Base-by-base conservation (phyloP, 2,113 vertebrate species). In the Charina bottae region DNA sequence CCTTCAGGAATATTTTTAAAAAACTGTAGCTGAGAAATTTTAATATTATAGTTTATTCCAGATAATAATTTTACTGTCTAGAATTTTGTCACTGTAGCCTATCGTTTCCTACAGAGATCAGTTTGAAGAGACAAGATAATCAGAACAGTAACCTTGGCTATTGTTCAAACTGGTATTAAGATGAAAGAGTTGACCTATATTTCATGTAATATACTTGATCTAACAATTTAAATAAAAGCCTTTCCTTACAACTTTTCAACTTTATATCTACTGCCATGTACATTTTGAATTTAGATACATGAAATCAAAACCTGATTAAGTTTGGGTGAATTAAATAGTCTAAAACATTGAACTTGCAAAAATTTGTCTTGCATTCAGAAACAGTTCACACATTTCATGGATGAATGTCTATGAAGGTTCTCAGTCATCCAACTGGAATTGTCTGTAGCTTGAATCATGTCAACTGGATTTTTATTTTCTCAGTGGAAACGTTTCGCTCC, bases 321-420 rank as follows among this genome's bases (percentile, higher is more conserved):
- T 33, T 64, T 53, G n/a, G 49, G 5, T 55, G 37, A 49, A 46
- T 72, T 78, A 8, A 78, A 78, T 37, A 55, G 72, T 54, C n/a
- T 11, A 56, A 6, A 33, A 90, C 23, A 33, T 23, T 68, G 2
- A 90, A 54, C 89, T 88, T 84, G 89, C 60, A 46, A 92, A 94
- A 21, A 54, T 83, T 17, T 28, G 6, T 33, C 2, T 59, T 54
- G 49, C 59, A 72, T 55, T 87, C 46, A 42, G 37, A 6, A 60
- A 17, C 24, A 5, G 90, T 91, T 6, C 60, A 3, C 1, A 86
- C 83, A 87, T 93, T 3, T 85, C 28, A 64, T 53, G 11, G 13
- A 89, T 12, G 46, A n/a, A 68, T 26, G n/a, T n/a, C n/a, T n/a
- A n/a, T n/a, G n/a, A n/a, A n/a, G n/a, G n/a, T n/a, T n/a, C n/a